Evolutionary conservation across 2,113 vertebrate species (phyloP).

Genomic region (Podarcis muralis): DNA sequence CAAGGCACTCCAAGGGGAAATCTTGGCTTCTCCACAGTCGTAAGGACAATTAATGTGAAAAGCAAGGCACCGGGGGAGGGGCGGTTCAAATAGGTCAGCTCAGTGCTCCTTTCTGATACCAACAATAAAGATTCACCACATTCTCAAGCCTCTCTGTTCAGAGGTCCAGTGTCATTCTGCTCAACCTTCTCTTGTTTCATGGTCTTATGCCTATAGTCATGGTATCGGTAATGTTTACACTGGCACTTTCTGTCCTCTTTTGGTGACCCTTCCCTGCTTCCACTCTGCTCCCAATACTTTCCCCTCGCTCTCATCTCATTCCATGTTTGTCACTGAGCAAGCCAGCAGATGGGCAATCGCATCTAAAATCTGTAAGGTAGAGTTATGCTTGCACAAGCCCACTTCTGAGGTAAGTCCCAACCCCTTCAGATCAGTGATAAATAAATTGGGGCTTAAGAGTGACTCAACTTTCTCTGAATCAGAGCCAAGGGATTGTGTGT

Average conservation of each 20-base stretch:
- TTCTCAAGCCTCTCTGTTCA: background rate
- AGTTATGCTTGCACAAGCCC: background rate
- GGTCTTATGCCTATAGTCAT: background rate
- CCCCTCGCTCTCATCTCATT: background rate
- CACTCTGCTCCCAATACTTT: background rate
- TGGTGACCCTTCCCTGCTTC: background rate
- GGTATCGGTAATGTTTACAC: background rate
- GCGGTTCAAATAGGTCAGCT: background rate
- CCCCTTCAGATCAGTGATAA: background rate
- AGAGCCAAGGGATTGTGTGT: background rate
- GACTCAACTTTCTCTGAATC: background rate
- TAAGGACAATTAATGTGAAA: background rate
- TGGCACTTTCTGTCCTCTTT: background rate
- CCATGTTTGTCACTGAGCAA: background rate
- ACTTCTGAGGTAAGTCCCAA: background rate
- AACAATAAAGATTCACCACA: background rate
- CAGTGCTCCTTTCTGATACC: background rate
- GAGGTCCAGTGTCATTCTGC: constrained; percentile 1
- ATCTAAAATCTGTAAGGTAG: background rate
- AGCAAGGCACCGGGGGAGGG: background rate
- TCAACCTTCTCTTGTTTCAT: constrained; percentile 1
- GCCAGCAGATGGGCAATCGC: background rate
- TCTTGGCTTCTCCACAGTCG: background rate
- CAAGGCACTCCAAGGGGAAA: background rate
- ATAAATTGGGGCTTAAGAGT: background rate